These are phyloP conservation scores for Aegotheles bennettii DNA, from an alignment of 2,113 vertebrate genomes.

Conservation along the genomic window DNA sequence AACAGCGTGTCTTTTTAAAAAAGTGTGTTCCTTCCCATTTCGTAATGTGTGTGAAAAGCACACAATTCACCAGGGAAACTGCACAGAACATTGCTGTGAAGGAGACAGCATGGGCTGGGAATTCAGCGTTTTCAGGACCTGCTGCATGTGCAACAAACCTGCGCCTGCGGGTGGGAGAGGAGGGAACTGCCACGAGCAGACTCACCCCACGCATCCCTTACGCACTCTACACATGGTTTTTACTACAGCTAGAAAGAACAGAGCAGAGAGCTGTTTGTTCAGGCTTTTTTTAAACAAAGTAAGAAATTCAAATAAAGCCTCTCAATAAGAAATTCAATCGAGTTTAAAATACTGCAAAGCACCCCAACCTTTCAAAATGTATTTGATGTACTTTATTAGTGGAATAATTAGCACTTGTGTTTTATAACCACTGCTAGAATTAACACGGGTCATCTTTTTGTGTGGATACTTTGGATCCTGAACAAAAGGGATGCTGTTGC, in stretches of 20 bases:
- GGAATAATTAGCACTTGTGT: background rate
- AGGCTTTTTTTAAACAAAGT: background rate
- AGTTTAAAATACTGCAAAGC: background rate
- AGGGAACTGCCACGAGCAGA: background rate
- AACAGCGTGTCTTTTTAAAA: background rate
- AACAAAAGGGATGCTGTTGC: background rate
- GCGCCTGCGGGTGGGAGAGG: background rate
- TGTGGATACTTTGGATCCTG: background rate
- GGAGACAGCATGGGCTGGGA: background rate
- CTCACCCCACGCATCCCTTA: fast-evolving
- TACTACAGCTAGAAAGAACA: background rate
- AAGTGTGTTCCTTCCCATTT: background rate
- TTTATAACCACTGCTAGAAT: background rate
- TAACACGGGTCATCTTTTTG: background rate
- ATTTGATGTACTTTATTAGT: background rate
- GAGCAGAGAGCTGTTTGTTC: background rate
- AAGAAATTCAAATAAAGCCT: background rate
- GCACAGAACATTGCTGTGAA: fast-evolving
- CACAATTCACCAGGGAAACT: background rate
- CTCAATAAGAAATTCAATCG: background rate
- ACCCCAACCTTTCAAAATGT: background rate
- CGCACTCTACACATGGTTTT: background rate
- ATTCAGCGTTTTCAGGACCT: background rate
- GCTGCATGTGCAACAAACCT: background rate
- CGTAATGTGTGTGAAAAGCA: background rate